Base-by-base conservation (phyloP, 2,113 vertebrate species). In the Pluvialis apricaria region DNA sequence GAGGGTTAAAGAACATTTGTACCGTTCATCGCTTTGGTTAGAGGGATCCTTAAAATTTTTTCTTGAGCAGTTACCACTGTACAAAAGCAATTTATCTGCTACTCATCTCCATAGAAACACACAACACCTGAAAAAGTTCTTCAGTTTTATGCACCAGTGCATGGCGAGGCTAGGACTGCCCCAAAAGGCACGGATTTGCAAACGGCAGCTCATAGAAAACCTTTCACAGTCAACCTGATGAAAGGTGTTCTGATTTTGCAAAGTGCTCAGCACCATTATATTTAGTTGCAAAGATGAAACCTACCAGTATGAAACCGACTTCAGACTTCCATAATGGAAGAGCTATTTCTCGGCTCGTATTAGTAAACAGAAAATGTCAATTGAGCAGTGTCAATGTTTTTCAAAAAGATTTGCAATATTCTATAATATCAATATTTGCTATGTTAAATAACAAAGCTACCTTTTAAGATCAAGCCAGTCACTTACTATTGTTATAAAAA, bases 31-130 rank as follows among this genome's bases (percentile, higher is more conserved):
- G 10, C 47, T 95, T 22, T 70, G n/a, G 52, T 83, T 60, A 20
- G n/a, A 81, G 32, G 60, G 47, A 82, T 61, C 64, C 94, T 89
- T 96, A 73, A 91, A 95, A 73, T 86, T 77, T 91, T 40, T 90
- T 94, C 61, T 88, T 86, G 66, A 60, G 68, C 91, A 86, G 65
- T 72, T 90, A 75, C 34, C 66, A 80, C 91, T 88, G 44, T 72
- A 90, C 83, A 95, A 94, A 93, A 82, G 44, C 76, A 72, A 84
- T 66, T 69, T 64, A 51, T 68, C 47, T 85, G 60, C 26, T 80
- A n/a, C 55, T 91, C 45, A 49, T 70, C 54, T 91, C 49, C 77
- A 76, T 0, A 66, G 72, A 92, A 86, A 70, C 49, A 87, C 61
- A 73, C 3, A 70, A 38, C 64, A 93, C 49, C 51, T 82, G 65